phyloP scores from a whole-genome alignment of 2,888 invertebrate genomes.

The Ophioninae sp. region DNA sequence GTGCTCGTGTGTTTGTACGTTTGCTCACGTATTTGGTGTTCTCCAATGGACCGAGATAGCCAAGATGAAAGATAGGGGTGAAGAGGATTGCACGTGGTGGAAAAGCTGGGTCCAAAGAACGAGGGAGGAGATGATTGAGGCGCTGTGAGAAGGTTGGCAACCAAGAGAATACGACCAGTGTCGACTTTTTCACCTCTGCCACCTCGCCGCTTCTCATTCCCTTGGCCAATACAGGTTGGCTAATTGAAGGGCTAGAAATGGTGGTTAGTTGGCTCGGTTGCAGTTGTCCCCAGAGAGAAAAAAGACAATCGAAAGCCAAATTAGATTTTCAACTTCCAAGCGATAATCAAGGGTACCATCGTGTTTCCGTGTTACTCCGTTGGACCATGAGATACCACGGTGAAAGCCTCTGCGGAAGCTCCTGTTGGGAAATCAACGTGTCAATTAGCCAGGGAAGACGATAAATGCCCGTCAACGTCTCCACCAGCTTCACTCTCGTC shows the following conservation, averaged over 20 bases:
- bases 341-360: constrained; percentile 67
- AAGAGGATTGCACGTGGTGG: constrained; percentile 22
- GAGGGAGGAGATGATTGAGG: constrained; percentile 20
- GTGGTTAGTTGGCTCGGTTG: constrained; percentile 39
- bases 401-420: constrained; percentile 8
- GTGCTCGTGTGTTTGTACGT: constrained; percentile 26
- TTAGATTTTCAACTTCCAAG: constrained; percentile 64
- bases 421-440: constrained; percentile 74
- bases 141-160: constrained; percentile 52
- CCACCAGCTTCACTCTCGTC: constrained; percentile 33
- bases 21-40: constrained; percentile 36
- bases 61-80: constrained; percentile 19
- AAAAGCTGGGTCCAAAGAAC: constrained; percentile 24
- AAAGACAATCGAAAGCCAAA: constrained; percentile 1
- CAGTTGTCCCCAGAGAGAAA: not conserved
- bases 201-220: constrained; percentile 14
- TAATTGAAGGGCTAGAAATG: constrained; percentile 52
- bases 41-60: constrained; percentile 31
- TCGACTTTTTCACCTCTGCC: constrained; percentile 14
- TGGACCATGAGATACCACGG: constrained; percentile 3
- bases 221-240: constrained; percentile 36
- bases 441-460: constrained; percentile 74
- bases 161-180: constrained; percentile 6
- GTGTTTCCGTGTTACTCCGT: constrained; percentile 51
- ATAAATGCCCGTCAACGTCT: constrained; percentile 76